phyloP scores from a whole-genome alignment of 2,113 vertebrate species.

The Stictonetta naevosa region DNA sequence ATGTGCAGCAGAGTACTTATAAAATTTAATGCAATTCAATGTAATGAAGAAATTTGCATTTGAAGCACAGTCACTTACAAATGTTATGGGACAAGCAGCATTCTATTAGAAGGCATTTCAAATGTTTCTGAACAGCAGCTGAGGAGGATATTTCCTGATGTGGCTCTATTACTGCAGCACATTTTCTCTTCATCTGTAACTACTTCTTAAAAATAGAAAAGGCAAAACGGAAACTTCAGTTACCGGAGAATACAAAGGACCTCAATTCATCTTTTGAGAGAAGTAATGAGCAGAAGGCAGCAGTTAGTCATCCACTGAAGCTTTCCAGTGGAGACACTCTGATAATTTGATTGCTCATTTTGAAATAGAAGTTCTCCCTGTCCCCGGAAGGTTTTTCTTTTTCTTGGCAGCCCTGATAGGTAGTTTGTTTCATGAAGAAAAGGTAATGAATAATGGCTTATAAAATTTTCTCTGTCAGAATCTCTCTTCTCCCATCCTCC shows the following conservation, averaged over 20 bases:
- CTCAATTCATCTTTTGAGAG: conserved; percentile 72
- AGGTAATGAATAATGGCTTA: conserved; percentile 27
- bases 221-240: conserved; percentile 72
- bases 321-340: conserved; percentile 65
- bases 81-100: conserved; percentile 70
- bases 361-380: conserved; percentile 64
- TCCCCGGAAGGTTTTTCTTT: conserved; percentile 59
- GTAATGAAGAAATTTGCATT: conserved; percentile 78
- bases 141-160: conserved; percentile 72
- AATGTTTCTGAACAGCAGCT: conserved; percentile 62
- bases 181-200: conserved; percentile 75
- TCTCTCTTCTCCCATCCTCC: background rate
- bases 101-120: conserved; percentile 68
- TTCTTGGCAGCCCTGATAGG: conserved; percentile 59
- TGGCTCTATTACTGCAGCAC: conserved; percentile 55
- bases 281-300: conserved; percentile 72
- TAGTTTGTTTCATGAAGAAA: conserved; percentile 45
- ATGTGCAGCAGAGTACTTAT: conserved; percentile 64
- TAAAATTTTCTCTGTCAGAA: background rate
- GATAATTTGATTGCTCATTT: conserved; percentile 75
- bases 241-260: conserved; percentile 65
- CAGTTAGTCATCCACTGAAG: conserved; percentile 70
- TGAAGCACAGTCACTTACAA: conserved; percentile 68
- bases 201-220: conserved; percentile 76
- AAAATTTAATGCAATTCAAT: conserved; percentile 72